These are phyloP conservation scores for Strigamia transsilvanica DNA, from an alignment of 2,888 invertebrate species.

Conservation along the genomic window DNA sequence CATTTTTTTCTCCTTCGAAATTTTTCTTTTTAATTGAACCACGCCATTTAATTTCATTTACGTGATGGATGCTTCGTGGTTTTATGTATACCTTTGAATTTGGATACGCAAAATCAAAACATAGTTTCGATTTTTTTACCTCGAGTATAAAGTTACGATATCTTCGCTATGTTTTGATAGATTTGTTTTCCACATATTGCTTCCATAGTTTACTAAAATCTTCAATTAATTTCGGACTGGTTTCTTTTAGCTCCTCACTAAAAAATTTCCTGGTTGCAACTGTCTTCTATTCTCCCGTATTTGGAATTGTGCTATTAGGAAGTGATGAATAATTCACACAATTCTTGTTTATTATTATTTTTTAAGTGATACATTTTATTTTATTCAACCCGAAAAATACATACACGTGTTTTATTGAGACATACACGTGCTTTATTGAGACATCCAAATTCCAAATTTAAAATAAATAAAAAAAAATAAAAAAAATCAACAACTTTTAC, in stretches of 20 bases:
- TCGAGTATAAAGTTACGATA: too few species aligned
- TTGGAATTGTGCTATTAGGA: conserved; percentile 14
- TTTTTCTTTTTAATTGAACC: background rate
- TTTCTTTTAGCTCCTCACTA: too few species aligned
- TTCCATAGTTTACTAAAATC: background rate
- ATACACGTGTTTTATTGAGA: background rate
- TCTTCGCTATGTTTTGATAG: conserved; percentile 9
- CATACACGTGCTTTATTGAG: background rate
- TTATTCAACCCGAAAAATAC: background rate
- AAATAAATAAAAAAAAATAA: background rate
- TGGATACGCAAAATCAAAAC: background rate
- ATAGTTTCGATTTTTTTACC: too few species aligned
- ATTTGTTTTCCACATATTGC: background rate
- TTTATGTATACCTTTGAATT: too few species aligned
- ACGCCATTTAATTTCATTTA: background rate
- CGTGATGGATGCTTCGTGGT: background rate
- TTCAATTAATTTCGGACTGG: background rate
- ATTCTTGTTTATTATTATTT: background rate
- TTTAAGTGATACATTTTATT: background rate
- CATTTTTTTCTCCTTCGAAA: background rate
- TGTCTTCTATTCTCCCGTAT: background rate
- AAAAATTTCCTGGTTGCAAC: background rate
- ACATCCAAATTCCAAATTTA: background rate
- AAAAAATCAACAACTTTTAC: background rate
- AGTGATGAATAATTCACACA: conserved; percentile 9